Conservation (phyloP, 2,888 invertebrate genomes). For the Harmothoe impar region DNA sequence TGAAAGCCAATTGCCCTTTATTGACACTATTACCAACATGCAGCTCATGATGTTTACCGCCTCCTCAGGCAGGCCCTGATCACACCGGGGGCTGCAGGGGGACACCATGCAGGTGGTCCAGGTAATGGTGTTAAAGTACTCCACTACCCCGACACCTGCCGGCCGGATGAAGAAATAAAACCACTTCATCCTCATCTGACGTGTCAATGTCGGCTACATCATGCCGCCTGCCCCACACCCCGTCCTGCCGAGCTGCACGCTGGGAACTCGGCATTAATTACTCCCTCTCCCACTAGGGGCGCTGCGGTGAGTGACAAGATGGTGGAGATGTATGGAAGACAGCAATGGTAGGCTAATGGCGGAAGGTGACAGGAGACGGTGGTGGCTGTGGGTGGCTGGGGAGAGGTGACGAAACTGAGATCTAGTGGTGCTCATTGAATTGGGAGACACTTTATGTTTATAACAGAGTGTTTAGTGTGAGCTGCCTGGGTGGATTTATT, state of each 20-base stretch:
- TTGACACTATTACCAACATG: too few relatives aligned
- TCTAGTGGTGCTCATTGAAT: background rate
- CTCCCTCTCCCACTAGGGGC: constrained; percentile 18
- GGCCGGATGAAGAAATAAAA: constrained; percentile 11
- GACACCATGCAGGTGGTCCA: background rate
- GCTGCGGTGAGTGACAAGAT: constrained; percentile 4
- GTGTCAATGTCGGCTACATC: background rate
- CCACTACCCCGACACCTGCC: background rate
- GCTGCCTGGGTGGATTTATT: background rate
- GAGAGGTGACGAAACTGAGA: background rate
- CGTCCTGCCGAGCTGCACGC: background rate
- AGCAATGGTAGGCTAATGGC: too few relatives aligned
- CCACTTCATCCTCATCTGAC: background rate
- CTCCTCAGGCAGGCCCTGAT: too few relatives aligned
- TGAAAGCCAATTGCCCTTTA: too few relatives aligned
- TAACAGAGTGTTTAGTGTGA: background rate
- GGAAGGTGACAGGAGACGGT: background rate
- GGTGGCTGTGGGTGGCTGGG: background rate
- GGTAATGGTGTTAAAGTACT: background rate
- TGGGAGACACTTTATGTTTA: background rate
- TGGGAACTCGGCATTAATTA: constrained; percentile 43
- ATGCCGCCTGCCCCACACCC: background rate
- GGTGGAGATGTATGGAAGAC: constrained; percentile 8
- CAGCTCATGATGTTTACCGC: too few relatives aligned
- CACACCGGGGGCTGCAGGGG: background rate